A percentile compares a stretch with the other conserved stretches of the same genome.
These are phyloP conservation scores for Pipra filicauda DNA, from an alignment of 2,113 vertebrate species.

Conservation along the genomic window DNA sequence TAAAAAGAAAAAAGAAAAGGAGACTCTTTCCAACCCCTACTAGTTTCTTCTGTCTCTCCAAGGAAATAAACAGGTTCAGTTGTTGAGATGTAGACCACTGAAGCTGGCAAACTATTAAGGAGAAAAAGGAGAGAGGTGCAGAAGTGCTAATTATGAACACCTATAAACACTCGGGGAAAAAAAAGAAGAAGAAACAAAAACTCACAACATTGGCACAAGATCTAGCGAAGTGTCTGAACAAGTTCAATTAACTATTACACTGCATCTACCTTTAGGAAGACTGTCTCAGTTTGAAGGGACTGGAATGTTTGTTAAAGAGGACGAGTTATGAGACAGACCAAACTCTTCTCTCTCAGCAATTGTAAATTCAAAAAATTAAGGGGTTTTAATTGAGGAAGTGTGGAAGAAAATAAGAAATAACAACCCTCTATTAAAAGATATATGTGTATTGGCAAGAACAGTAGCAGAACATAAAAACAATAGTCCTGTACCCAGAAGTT, in stretches of 20 bases:
- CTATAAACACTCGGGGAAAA: neutral
- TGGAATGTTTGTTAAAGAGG: too few species aligned
- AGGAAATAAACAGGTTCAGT: neutral
- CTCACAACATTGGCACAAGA: neutral
- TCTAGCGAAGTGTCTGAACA: neutral
- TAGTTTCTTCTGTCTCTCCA: neutral
- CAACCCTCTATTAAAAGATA: too few species aligned
- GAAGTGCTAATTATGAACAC: neutral
- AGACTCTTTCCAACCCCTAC: neutral
- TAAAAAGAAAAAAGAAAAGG: neutral
- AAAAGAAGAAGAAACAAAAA: accelerated
- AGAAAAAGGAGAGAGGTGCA: neutral
- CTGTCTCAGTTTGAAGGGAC: too few species aligned
- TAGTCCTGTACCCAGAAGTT: too few species aligned
- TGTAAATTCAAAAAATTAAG: too few species aligned
- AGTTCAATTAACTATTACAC: neutral
- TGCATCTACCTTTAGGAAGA: neutral
- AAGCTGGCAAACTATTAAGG: neutral
- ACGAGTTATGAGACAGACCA: too few species aligned
- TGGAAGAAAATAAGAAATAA: too few species aligned
- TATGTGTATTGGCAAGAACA: too few species aligned
- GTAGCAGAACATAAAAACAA: too few species aligned
- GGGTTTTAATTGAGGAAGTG: too few species aligned
- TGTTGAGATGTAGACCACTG: neutral
- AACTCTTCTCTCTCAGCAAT: too few species aligned